Evolutionary conservation across 2,797 vertebrate species (phyloP).

Genomic region (Lophius americanus): DNA sequence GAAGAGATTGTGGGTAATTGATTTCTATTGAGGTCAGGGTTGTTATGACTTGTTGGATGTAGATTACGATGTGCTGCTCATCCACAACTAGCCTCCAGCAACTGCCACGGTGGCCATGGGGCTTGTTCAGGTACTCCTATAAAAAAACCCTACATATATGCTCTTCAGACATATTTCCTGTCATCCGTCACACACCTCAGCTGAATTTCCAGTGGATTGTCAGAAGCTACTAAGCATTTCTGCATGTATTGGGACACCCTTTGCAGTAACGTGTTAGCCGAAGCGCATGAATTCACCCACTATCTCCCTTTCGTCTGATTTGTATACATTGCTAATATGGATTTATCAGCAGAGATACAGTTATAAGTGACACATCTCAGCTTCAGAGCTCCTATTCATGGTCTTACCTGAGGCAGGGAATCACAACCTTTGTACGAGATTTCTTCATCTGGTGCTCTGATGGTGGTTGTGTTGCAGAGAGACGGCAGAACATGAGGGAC

Average conservation of each 20-base stretch:
- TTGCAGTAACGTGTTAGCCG: neutral
- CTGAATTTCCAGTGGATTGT: too few species aligned
- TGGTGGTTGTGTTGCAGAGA: too few species aligned
- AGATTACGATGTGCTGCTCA: conserved; percentile 53
- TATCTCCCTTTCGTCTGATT: neutral
- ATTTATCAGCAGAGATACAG: neutral
- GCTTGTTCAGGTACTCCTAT: conserved; percentile 6
- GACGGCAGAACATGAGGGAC: too few species aligned
- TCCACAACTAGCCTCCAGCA: conserved; percentile 42
- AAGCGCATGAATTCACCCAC: neutral
- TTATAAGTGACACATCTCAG: neutral
- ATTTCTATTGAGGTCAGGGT: conserved; percentile 65
- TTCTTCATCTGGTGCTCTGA: too few species aligned
- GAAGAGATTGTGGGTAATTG: conserved; percentile 69
- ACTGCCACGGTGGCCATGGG: conserved; percentile 52
- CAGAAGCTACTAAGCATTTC: too few species aligned
- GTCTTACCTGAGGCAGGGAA: neutral
- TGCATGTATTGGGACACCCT: too few species aligned
- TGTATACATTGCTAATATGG: neutral
- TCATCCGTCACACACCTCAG: too few species aligned
- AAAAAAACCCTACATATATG: conserved; percentile 13
- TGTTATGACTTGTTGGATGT: conserved; percentile 64
- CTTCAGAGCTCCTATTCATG: neutral
- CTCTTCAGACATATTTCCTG: conserved; percentile 39
- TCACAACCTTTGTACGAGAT: too few species aligned